Conservation (phyloP, 2,113 vertebrate genomes). For the Ivindomyrus marchei region DNA sequence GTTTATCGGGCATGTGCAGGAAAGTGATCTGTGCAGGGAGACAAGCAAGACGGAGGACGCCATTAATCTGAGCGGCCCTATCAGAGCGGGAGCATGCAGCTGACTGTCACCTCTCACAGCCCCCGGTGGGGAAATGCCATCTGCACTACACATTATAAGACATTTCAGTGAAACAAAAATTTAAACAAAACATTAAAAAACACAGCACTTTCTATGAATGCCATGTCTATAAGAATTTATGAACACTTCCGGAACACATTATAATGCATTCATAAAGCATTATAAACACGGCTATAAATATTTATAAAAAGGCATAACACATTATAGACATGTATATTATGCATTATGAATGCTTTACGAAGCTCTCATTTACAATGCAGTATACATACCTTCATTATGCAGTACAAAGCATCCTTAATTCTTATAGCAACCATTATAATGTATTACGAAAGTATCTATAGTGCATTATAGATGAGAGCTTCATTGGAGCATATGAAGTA, state of each 20-base stretch:
- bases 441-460: background rate
- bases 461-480: background rate
- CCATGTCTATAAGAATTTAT: background rate
- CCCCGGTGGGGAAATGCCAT: background rate
- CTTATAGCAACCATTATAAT: background rate
- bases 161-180: background rate
- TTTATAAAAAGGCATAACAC: background rate
- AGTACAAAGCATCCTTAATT: background rate
- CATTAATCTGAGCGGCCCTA: background rate
- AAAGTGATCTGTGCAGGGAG: background rate
- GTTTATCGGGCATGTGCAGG: conserved; percentile 15
- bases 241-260: background rate
- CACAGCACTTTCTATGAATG: background rate
- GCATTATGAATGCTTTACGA: background rate
- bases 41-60: background rate
- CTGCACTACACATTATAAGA: background rate
- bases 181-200: background rate
- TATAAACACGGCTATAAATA: background rate
- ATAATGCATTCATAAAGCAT: background rate
- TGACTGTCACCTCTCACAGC: background rate
- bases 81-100: background rate
- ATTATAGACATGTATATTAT: background rate
- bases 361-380: background rate
- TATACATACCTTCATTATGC: background rate
- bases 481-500: background rate